Conservation (phyloP, 2,797 vertebrate genomes). For the Periparus ater region DNA sequence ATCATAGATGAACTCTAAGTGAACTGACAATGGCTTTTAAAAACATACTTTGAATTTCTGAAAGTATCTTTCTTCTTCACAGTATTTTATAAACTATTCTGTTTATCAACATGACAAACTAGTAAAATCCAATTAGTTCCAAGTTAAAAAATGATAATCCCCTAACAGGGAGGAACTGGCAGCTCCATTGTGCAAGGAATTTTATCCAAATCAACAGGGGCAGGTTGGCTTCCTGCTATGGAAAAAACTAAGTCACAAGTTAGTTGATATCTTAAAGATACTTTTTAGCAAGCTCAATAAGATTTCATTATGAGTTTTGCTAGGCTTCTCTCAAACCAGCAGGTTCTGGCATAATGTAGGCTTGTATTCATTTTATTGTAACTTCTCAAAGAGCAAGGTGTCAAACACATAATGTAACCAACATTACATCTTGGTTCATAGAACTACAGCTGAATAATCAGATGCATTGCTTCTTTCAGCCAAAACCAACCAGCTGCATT, state of each 20-base stretch:
- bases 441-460: not conserved
- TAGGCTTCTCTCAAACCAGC: not conserved
- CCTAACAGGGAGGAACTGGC: not conserved
- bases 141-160: not conserved
- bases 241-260: not conserved
- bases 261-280: not conserved
- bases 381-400: not conserved
- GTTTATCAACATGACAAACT: not conserved
- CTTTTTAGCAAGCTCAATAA: not conserved
- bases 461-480: not conserved
- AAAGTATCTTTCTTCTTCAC: not conserved
- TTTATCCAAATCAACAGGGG: not conserved
- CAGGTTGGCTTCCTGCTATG: not conserved
- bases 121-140: not conserved
- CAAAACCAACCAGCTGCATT: not conserved
- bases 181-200: not conserved
- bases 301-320: not conserved
- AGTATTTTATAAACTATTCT: not conserved
- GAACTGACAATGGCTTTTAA: not conserved
- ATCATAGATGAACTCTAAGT: not conserved
- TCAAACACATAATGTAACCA: not conserved
- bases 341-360: not conserved
- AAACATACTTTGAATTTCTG: slow-evolving; percentile 19
- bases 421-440: not conserved
- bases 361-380: not conserved